Percentiles rank a stretch among this genome's conserved stretches.
Conservation (phyloP, 2,797 vertebrate species). For the Chloroceryle amazona region DNA sequence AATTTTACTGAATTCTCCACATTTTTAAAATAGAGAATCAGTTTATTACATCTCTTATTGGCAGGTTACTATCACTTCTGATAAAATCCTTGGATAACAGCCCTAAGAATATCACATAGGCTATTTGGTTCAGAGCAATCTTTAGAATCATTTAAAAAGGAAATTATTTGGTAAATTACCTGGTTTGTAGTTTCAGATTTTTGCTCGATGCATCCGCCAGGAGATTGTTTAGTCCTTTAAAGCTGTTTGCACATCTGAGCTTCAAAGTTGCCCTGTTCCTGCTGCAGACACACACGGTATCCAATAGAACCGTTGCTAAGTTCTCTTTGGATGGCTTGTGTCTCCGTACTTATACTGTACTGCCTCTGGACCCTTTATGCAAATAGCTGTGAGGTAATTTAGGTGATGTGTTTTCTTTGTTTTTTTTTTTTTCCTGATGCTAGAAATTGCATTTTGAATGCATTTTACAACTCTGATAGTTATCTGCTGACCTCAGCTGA, state of each 20-base stretch:
- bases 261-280: constrained; percentile 26
- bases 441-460: constrained; percentile 31
- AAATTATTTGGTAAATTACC: constrained; percentile 59
- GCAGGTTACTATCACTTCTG: not conserved
- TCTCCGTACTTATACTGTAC: constrained; percentile 72
- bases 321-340: not conserved
- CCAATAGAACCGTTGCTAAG: constrained; percentile 24
- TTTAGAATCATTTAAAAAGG: constrained; percentile 26
- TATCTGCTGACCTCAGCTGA: not conserved
- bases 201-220: constrained; percentile 37
- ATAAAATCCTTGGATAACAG: not conserved
- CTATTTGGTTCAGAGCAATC: not conserved
- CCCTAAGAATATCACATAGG: not conserved
- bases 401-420: constrained; percentile 7
- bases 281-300: not conserved
- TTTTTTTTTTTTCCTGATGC: constrained; percentile 12
- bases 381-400: constrained; percentile 66
- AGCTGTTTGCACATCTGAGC: constrained; percentile 43
- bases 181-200: constrained; percentile 55
- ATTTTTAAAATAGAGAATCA: not conserved
- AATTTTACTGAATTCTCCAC: not conserved
- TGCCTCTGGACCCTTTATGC: constrained; percentile 71
- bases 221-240: constrained; percentile 2
- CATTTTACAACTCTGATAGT: not conserved
- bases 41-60: not conserved